Evolutionary conservation across 2,113 vertebrate species (phyloP).

Genomic region (Condylura cristata): DNA sequence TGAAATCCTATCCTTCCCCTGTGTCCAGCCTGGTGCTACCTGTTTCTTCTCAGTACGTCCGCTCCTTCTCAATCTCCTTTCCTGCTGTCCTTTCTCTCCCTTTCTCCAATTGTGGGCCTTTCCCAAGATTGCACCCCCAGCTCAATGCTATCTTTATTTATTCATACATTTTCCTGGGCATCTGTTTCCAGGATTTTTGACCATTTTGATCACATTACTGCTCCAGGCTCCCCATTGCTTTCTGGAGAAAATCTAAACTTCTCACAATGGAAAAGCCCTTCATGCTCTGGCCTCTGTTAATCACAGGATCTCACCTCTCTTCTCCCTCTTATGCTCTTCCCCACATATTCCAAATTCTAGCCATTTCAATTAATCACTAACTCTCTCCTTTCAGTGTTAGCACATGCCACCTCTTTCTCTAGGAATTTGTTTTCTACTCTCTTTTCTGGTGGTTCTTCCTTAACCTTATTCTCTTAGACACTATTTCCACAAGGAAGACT

Average conservation of each 20-base stretch:
- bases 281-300: background rate
- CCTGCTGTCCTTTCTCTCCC: background rate
- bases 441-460: background rate
- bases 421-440: background rate
- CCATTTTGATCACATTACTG: background rate
- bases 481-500: background rate
- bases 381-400: background rate
- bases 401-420: background rate
- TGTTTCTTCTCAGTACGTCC: slow-evolving; percentile 40
- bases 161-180: background rate
- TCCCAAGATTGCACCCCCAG: background rate
- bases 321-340: background rate
- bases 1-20: slow-evolving; percentile 57
- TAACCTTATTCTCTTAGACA: background rate
- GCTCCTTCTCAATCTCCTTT: background rate
- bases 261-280: background rate
- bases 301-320: background rate
- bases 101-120: background rate
- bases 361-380: background rate
- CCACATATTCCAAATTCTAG: background rate
- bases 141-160: background rate
- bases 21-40: background rate
- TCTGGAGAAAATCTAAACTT: background rate
- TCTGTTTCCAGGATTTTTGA: slow-evolving; percentile 36
- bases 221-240: background rate